Evolutionary conservation across 37 sponge, comb jelly and placozoan genomes (phyloP).

Genomic region (Haliclona indistincta): DNA sequence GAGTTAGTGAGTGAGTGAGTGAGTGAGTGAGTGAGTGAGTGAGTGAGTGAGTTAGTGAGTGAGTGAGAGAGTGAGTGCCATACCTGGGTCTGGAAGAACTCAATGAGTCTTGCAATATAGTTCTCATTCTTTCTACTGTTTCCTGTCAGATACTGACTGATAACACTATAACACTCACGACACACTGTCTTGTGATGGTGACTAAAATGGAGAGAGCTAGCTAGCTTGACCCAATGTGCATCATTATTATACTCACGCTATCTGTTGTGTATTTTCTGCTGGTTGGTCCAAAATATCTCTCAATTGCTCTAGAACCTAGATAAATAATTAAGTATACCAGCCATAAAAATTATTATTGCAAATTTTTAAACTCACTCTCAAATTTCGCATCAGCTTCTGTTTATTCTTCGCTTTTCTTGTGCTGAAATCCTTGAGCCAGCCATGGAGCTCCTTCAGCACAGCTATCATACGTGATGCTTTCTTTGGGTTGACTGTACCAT

Average conservation of each 20-base stretch:
- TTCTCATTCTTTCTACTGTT: slow-evolving; percentile 77
- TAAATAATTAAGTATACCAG: not conserved
- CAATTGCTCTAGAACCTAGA: slow-evolving; percentile 19
- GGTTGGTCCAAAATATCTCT: slow-evolving; percentile 13
- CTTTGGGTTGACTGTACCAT: not conserved
- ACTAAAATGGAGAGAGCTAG: not conserved
- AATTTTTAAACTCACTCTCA: slow-evolving; percentile 31
- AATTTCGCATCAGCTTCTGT: slow-evolving; percentile 71
- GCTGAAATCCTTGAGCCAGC: not conserved
- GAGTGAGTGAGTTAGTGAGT: no score
- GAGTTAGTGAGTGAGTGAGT: no score
- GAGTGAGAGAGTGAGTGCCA: no score
- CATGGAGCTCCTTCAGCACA: not conserved
- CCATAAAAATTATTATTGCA: no score
- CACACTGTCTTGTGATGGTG: slow-evolving; percentile 10
- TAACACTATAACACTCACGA: slow-evolving; percentile 31
- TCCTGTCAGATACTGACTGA: slow-evolving; percentile 52
- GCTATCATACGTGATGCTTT: not conserved
- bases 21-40: no score
- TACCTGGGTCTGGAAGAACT: slow-evolving; percentile 43
- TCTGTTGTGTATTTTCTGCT: no score
- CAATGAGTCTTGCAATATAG: slow-evolving; percentile 55
- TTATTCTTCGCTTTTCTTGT: slow-evolving; percentile 40
- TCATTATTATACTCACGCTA: no score
- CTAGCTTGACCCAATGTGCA: no score